Percentiles rank a stretch among this genome's conserved stretches.
These are phyloP conservation scores for Chaetophractus vellerosus DNA, from an alignment of 2,797 vertebrate genomes.

Conservation along the genomic window DNA sequence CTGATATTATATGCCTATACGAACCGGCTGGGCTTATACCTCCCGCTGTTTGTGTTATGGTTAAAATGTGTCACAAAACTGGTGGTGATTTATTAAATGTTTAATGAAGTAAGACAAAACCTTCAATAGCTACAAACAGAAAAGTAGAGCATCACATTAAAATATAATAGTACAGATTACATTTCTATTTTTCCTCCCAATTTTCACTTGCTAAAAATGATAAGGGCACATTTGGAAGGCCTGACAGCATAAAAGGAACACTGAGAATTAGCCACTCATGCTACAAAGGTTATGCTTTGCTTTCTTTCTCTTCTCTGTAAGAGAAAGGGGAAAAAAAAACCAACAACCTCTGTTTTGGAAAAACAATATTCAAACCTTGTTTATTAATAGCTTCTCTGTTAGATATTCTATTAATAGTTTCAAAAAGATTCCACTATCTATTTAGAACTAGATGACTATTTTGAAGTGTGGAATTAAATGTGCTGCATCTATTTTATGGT, in stretches of 20 bases:
- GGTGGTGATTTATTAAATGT: constrained; percentile 99
- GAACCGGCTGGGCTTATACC: constrained; percentile 96
- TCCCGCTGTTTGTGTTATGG: constrained; percentile 98
- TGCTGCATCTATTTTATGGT: constrained; percentile 46
- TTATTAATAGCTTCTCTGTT: constrained; percentile 55
- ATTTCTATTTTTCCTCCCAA: constrained; percentile 88
- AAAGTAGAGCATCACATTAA: constrained; percentile 94
- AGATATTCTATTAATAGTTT: constrained; percentile 71
- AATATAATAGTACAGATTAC: constrained; percentile 91
- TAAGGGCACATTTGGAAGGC: constrained; percentile 86
- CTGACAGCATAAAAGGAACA: constrained; percentile 86
- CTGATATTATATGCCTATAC: constrained; percentile 97
- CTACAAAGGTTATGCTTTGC: constrained; percentile 81
- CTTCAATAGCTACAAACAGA: constrained; percentile 98
- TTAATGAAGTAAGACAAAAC: constrained; percentile 98
- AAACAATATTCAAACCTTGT: constrained; percentile 38
- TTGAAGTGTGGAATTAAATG: neutral
- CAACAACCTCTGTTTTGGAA: constrained; percentile 42
- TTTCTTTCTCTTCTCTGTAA: constrained; percentile 83
- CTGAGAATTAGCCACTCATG: constrained; percentile 78
- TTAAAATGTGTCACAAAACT: constrained; percentile 99
- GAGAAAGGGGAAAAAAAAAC: constrained; percentile 75
- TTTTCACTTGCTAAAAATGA: constrained; percentile 89
- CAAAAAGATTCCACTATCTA: neutral
- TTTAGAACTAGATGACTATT: constrained; percentile 48